These are phyloP conservation scores for Scaeva pyrastri DNA, from an alignment of 2,888 invertebrate species.

Conservation along the genomic window DNA sequence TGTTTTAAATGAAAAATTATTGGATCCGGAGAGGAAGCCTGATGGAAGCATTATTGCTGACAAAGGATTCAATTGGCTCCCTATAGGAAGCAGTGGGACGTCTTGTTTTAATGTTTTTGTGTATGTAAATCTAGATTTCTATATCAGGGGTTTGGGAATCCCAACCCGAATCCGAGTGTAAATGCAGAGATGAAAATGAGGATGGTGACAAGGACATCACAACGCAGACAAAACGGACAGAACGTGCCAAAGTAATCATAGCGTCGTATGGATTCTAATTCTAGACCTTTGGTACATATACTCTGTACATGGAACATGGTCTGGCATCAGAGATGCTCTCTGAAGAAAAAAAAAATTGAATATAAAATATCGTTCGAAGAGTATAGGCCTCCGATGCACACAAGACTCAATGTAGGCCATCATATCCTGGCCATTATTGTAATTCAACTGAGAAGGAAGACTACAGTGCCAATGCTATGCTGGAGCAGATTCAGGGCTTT, in stretches of 20 bases:
- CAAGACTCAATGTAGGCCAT: slow-evolving; percentile 21
- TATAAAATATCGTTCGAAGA: slow-evolving; percentile 44
- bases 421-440: not conserved
- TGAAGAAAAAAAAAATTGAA: not conserved
- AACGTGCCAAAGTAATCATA: slow-evolving; percentile 15
- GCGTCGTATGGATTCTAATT: slow-evolving; percentile 61
- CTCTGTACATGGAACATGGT: too few relatives aligned
- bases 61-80: slow-evolving; percentile 63
- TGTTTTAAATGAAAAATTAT: slow-evolving; percentile 65
- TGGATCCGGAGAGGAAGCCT: not conserved
- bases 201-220: not conserved
- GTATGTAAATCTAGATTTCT: slow-evolving; percentile 44
- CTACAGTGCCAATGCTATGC: not conserved
- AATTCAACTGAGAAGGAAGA: slow-evolving; percentile 14
- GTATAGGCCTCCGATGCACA: slow-evolving; percentile 46
- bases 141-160: slow-evolving; percentile 20
- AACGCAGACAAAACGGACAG: not conserved
- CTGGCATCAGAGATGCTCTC: too few relatives aligned
- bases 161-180: not conserved
- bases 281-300: slow-evolving; percentile 40
- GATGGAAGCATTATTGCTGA: slow-evolving; percentile 19
- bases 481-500: not conserved
- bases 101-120: slow-evolving; percentile 8
- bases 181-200: not conserved
- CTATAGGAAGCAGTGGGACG: slow-evolving; percentile 18